Evolutionary conservation across 2,888 invertebrate genomes (phyloP).

Genomic region (Rhagonycha fulva): DNA sequence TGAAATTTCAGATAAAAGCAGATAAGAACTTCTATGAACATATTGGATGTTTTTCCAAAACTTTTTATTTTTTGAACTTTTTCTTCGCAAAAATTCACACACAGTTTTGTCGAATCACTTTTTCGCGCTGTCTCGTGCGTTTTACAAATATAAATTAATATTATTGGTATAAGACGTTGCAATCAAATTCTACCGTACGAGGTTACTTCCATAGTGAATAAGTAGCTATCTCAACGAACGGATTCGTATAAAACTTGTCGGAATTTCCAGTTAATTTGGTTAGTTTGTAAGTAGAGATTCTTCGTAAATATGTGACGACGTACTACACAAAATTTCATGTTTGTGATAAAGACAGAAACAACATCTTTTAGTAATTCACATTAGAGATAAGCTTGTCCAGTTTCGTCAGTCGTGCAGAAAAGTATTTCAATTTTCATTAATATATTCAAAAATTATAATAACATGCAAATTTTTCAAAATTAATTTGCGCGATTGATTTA

Average conservation of each 20-base stretch:
- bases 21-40: too few species aligned
- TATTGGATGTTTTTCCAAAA: too few species aligned
- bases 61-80: too few species aligned
- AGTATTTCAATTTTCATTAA: not conserved
- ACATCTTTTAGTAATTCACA: not conserved
- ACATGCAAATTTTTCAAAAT: not conserved
- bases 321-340: not conserved
- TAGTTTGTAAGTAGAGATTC: not conserved
- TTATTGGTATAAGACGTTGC: too few species aligned
- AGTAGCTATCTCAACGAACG: not conserved
- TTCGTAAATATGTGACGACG: not conserved
- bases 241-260: not conserved
- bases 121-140: too few species aligned
- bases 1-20: too few species aligned
- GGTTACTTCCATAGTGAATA: not conserved
- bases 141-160: too few species aligned
- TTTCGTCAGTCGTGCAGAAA: not conserved
- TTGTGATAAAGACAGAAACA: not conserved
- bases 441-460: not conserved
- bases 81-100: too few species aligned
- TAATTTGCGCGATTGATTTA: not conserved
- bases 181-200: not conserved
- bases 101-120: too few species aligned
- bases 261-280: not conserved
- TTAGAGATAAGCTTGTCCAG: not conserved